Evolutionary conservation across 37 sponge, comb jelly and placozoan genomes (phyloP).

Genomic region (Aplysina aerophoba): DNA sequence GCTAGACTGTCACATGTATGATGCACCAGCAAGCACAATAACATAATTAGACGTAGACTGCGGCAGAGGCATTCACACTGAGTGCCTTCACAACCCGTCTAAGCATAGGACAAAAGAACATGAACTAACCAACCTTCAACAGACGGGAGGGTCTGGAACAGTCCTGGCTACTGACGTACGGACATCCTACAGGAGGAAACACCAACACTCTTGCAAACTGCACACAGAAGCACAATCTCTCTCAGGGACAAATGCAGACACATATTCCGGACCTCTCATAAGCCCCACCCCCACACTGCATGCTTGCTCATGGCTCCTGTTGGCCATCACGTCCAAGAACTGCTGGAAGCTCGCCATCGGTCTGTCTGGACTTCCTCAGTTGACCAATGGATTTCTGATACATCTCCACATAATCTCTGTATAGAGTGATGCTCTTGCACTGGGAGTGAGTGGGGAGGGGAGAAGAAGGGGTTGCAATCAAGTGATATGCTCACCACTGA

Average conservation of each 20-base stretch:
- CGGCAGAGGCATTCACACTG: no score
- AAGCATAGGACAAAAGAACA: no score
- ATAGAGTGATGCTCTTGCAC: slow-evolving; percentile 74
- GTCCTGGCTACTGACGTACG: background rate
- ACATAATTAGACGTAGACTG: no score
- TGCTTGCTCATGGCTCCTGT: no score
- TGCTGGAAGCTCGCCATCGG: slow-evolving; percentile 49
- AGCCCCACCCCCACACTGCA: background rate
- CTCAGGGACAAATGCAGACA: slow-evolving; percentile 36
- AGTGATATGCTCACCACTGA: background rate
- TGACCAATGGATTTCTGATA: slow-evolving; percentile 57
- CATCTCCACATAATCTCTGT: slow-evolving; percentile 87
- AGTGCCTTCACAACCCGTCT: no score
- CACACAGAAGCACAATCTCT: no score
- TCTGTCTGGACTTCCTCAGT: slow-evolving; percentile 49
- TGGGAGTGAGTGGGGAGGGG: background rate
- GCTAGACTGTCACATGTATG: no score
- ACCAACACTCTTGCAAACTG: no score
- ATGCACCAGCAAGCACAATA: no score
- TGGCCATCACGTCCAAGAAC: slow-evolving; percentile 57
- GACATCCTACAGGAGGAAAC: background rate
- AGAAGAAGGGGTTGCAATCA: background rate
- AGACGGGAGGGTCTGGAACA: slow-evolving; percentile 7
- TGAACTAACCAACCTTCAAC: slow-evolving; percentile 10
- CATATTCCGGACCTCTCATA: background rate